Conservation (phyloP, 2,888 invertebrate genomes). For the Priocnemis perturbator region DNA sequence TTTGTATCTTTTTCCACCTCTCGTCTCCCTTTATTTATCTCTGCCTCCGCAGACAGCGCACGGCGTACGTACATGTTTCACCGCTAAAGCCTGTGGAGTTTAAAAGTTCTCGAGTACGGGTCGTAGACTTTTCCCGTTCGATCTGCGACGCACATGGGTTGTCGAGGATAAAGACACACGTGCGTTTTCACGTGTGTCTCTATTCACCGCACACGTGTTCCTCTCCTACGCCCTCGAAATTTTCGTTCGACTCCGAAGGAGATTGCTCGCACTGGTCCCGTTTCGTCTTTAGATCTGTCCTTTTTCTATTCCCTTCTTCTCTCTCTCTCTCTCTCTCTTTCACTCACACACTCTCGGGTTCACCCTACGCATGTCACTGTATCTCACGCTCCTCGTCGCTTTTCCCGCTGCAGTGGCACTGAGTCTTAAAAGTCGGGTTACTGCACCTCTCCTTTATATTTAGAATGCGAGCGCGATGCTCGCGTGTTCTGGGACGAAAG, state of each 20-base stretch:
- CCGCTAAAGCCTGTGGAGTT: too few relatives aligned
- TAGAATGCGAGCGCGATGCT: slow-evolving; percentile 37
- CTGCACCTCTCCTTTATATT: slow-evolving; percentile 42
- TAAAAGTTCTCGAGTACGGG: too few relatives aligned
- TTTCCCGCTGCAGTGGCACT: slow-evolving; percentile 30
- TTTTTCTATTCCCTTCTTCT: slow-evolving; percentile 20
- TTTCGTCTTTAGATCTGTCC: slow-evolving; percentile 20
- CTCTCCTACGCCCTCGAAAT: slow-evolving; percentile 21
- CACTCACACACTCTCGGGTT: too few relatives aligned
- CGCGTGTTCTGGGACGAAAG: slow-evolving; percentile 1
- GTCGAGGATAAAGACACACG: background rate
- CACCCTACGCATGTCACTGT: too few relatives aligned
- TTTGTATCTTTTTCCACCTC: too few relatives aligned
- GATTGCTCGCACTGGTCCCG: too few relatives aligned
- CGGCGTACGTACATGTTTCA: too few relatives aligned
- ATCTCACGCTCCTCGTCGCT: background rate
- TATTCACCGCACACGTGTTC: slow-evolving; percentile 23
- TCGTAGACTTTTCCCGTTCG: too few relatives aligned
- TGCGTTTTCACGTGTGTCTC: slow-evolving; percentile 12
- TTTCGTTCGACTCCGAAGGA: slow-evolving; percentile 32
- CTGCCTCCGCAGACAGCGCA: too few relatives aligned
- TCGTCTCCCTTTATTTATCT: slow-evolving; percentile 4
- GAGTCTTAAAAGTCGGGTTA: slow-evolving; percentile 31
- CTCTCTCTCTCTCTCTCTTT: slow-evolving; percentile 16
- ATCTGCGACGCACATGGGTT: background rate